Base-by-base conservation (phyloP, 1,140 invertebrate species). In the Drosophila repleta region DNA sequence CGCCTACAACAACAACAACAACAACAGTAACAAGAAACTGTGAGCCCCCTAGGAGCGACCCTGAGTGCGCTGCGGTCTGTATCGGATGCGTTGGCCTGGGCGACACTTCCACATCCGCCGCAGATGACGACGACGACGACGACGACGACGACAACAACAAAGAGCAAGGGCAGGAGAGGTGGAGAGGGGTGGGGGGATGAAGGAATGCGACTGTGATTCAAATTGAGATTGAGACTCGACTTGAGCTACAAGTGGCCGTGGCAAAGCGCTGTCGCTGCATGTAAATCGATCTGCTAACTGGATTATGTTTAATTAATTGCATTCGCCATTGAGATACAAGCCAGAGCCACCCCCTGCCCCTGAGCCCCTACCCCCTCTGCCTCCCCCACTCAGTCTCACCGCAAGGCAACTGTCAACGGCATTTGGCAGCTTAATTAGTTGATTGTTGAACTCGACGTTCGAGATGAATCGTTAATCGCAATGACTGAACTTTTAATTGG, bases 261-360 rank as follows among this genome's bases (percentile, higher is more conserved):
- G 43, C 39, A 60, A 32, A 32, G 55, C 41, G 35, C 45, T 26
- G 17, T 15, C 4, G 39, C 10, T 41, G 48, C 45, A 71, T 75
- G 73, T 64, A 72, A 75, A 75, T 75, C 57, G 68, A 75, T 75
- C 73, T 72, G 68, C 32, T 39, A 66, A 66, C 68, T 72, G 51
- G 68, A 66, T 72, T 75, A 65, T 71, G 62, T 52, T 32, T 53
- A 75, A 75, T 75, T 75, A 75, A 75, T 75, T 72, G 57, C 53
- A 67, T 74, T 63, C 52, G 66, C 66, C 67, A 68, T 39, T 39
- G 32, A 53, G 39, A 58, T 24, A 35, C 51, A 7, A 10, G 6
- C 8, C 13, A 2, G n/a, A 41, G 37, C 15, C 15, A 1, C 35
- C 4, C 17, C 1, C 18, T n/a, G n/a, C n/a, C n/a, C 8, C 13